phyloP scores from a whole-genome alignment of 2,888 invertebrate species.

The Drepanosiphum platanoidis region DNA sequence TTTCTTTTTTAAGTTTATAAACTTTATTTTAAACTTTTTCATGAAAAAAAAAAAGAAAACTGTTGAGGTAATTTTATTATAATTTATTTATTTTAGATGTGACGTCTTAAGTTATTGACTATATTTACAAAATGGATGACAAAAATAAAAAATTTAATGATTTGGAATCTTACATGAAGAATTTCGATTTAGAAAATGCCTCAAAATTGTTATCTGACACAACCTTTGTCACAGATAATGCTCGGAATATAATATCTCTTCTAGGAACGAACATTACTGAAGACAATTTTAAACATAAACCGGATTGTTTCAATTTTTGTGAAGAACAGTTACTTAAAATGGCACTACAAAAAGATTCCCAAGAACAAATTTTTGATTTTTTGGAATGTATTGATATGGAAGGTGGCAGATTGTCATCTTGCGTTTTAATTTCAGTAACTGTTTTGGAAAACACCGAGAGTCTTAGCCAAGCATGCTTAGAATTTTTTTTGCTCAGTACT shows the following conservation, averaged over 20 bases:
- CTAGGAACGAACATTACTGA: slow-evolving; percentile 25
- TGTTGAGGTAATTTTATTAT: slow-evolving; percentile 43
- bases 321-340: slow-evolving; percentile 35
- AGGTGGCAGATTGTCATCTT: neutral
- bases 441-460: slow-evolving; percentile 18
- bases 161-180: slow-evolving; percentile 33
- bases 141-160: slow-evolving; percentile 15
- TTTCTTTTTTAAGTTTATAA: neutral
- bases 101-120: slow-evolving; percentile 34
- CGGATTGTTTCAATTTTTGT: slow-evolving; percentile 30
- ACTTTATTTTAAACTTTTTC: neutral
- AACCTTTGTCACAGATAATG: neutral
- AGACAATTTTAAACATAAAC: slow-evolving; percentile 6
- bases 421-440: slow-evolving; percentile 16
- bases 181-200: neutral
- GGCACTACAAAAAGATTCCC: neutral
- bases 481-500: slow-evolving; percentile 31
- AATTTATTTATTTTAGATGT: slow-evolving; percentile 59
- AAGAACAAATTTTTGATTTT: slow-evolving; percentile 29
- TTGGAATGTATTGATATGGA: slow-evolving; percentile 27
- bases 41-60: neutral
- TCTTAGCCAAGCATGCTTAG: neutral
- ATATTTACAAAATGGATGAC: slow-evolving; percentile 45
- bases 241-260: neutral
- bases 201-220: neutral